phyloP scores from a whole-genome alignment of 2,113 vertebrate species.

The Urocitellus parryii region DNA sequence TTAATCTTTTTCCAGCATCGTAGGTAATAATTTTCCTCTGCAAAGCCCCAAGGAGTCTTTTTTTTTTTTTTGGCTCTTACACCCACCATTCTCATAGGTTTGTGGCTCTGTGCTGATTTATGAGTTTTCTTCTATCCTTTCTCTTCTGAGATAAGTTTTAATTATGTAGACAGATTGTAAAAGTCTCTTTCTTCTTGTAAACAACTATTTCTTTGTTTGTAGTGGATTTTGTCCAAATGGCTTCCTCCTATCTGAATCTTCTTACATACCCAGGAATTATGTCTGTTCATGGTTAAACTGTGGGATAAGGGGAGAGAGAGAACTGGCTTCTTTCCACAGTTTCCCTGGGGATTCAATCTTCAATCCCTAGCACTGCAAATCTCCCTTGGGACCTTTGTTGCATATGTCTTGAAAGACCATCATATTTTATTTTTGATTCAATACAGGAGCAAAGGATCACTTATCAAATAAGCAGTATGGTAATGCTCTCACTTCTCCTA shows the following conservation, averaged over 20 bases:
- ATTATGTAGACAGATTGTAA: conserved; percentile 77
- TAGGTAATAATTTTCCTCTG: conserved; percentile 75
- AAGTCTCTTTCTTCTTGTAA: conserved; percentile 69
- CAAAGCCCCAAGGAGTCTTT: conserved; percentile 46
- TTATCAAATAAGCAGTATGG: not conserved
- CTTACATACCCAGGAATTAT: not conserved
- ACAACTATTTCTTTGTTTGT: conserved; percentile 73
- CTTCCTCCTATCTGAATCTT: conserved; percentile 40
- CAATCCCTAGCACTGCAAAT: not conserved
- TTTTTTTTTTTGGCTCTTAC: conserved; percentile 1
- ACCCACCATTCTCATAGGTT: conserved; percentile 52
- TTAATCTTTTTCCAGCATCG: conserved; percentile 61
- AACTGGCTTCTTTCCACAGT: not conserved
- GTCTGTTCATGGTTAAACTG: conserved; percentile 21
- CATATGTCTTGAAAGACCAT: not conserved
- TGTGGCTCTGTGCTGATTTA: conserved; percentile 68
- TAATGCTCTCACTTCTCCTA: not conserved
- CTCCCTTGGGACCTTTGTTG: not conserved
- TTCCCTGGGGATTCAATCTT: not conserved
- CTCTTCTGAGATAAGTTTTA: conserved; percentile 70
- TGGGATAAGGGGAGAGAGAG: not conserved
- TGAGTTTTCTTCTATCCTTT: conserved; percentile 45
- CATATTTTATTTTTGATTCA: conserved; percentile 49
- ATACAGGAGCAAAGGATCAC: not conserved
- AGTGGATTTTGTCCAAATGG: conserved; percentile 61